Conservation (phyloP, 2,888 invertebrate genomes). For the Lasioglossum pauxillum region DNA sequence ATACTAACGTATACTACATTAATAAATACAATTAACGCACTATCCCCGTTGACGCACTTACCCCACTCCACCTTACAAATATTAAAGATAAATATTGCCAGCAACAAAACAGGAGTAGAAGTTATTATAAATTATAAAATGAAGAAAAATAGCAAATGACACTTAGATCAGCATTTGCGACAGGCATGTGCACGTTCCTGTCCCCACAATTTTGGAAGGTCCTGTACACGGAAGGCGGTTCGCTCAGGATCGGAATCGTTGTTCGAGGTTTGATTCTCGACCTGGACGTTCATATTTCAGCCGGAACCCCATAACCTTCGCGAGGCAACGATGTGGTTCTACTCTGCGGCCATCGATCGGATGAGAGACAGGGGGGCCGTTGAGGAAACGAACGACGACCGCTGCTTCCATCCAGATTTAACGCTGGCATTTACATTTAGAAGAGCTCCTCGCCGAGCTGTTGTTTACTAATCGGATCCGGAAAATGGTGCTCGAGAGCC, state of each 20-base stretch:
- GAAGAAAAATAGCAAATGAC: not conserved
- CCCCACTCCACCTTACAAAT: too few relatives aligned
- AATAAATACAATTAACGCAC: too few relatives aligned
- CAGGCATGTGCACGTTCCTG: too few relatives aligned
- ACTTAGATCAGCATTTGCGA: not conserved
- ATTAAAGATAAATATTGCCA: too few relatives aligned
- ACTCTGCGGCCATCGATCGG: conserved; percentile 42
- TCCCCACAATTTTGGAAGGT: not conserved
- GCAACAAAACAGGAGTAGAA: not conserved
- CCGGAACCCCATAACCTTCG: not conserved
- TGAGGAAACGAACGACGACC: conserved; percentile 47
- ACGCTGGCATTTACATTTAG: conserved; percentile 82
- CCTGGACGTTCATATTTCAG: conserved; percentile 43
- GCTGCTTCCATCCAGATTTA: conserved; percentile 75
- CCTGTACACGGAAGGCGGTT: not conserved
- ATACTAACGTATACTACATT: too few relatives aligned
- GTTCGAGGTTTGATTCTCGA: conserved; percentile 23
- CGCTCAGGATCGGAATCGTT: conserved; percentile 5
- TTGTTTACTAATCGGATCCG: conserved; percentile 79
- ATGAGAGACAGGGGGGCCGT: conserved; percentile 6
- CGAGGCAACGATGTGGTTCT: not conserved
- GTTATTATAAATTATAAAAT: not conserved
- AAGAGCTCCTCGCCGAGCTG: conserved; percentile 72
- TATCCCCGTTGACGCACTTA: too few relatives aligned
- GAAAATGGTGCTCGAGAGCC: conserved; percentile 74